Base-by-base conservation (phyloP, 2,797 vertebrate species). In the Australoheros facetus region DNA sequence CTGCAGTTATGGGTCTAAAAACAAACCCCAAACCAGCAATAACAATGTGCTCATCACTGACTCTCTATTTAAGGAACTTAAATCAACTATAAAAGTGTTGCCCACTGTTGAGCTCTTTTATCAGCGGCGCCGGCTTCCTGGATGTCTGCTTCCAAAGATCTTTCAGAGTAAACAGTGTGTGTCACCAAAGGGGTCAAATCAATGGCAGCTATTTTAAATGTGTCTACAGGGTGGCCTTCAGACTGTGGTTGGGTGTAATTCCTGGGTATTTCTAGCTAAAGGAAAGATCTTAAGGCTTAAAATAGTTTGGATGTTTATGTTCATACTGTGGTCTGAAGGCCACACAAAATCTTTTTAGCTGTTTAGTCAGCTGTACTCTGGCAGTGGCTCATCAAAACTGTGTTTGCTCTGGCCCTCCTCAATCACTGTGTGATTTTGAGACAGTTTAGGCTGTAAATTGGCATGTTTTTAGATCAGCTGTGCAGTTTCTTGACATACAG, bases 71-170 rank as follows among this genome's bases (percentile, higher is more conserved):
- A 54, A 81, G 73, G 12, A 56, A 75, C 77, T 86, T 87, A 70
- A 87, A 89, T 88, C 74, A 73, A 10, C 80, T 58, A 58, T 86
- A 80, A 85, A 89, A 79, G 48, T 73, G 85, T 48, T 84, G 66
- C 62, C 87, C 80, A 60, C 59, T 3, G 59, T 57, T 48, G 51
- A 56, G 76, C 26, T 66, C 48, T 54, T 56, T 73, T 10, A 58
- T 83, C 71, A 19, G 64, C 28, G 28, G 39, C 16, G 70, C 70
- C 72, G n/a, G 69, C 76, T 69, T 84, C 56, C 57, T 17, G 19
- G 59, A 42, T 42, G 81, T 80, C 70, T 79, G 79, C 71, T 58
- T 1, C 58, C 42, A 56, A n/a, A 30, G 71, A 75, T 32, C n/a
- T 21, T 26, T 57, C 55, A 75, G 26, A 66, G 74, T 75, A 60